These are phyloP conservation scores for Rhodinocichla rosea DNA, from an alignment of 2,113 vertebrate genomes.

Conservation along the genomic window DNA sequence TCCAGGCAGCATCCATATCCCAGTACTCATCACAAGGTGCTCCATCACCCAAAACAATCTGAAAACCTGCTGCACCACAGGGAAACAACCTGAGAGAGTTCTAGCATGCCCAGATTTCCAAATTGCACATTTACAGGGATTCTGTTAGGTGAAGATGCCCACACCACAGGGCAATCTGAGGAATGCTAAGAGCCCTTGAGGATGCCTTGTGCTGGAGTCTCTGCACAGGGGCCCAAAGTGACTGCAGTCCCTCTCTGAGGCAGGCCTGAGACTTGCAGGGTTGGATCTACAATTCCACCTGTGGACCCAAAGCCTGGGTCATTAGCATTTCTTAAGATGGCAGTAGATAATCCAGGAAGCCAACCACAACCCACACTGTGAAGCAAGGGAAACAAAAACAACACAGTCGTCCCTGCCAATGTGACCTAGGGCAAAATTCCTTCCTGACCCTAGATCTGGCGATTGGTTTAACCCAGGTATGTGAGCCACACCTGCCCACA, in stretches of 20 bases:
- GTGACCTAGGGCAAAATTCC: slow-evolving; percentile 59
- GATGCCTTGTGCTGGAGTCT: not conserved
- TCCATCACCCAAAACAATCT: not conserved
- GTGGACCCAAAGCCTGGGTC: not conserved
- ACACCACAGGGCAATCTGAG: not conserved
- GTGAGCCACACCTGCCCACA: slow-evolving; percentile 53
- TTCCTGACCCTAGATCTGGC: slow-evolving; percentile 55
- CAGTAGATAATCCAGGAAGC: slow-evolving; percentile 1
- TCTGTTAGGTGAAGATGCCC: not conserved
- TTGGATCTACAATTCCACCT: not conserved
- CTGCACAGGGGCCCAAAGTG: not conserved
- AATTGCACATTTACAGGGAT: not conserved
- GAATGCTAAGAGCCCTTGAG: not conserved
- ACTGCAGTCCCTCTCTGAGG: not conserved
- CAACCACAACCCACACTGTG: not conserved
- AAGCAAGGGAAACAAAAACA: slow-evolving; percentile 33
- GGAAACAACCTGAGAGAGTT: not conserved
- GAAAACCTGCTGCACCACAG: not conserved
- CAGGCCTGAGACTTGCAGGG: not conserved
- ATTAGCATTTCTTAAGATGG: slow-evolving; percentile 18
- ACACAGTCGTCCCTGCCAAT: not conserved
- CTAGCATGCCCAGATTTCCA: not conserved
- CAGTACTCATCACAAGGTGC: not conserved
- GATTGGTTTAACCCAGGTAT: slow-evolving; percentile 44
- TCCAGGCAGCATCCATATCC: not conserved